These are phyloP conservation scores for Darevskia nairensis DNA, from an alignment of 2,797 vertebrate genomes.

Conservation along the genomic window DNA sequence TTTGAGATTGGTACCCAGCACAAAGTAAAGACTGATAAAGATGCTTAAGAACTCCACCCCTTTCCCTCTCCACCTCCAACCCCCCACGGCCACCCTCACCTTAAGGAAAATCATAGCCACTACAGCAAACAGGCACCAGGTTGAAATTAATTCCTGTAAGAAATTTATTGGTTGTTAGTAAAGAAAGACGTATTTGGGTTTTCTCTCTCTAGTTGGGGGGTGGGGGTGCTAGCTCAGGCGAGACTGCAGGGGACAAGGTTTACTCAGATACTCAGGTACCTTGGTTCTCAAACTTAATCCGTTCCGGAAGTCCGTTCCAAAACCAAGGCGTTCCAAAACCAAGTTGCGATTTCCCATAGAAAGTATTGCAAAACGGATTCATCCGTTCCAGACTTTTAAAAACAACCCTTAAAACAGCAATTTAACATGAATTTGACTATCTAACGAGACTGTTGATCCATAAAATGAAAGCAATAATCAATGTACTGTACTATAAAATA, in stretches of 20 bases:
- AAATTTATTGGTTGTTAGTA: not conserved
- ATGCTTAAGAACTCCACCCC: slow-evolving; percentile 14
- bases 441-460: too few species aligned
- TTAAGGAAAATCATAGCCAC: not conserved
- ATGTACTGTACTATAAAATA: too few species aligned
- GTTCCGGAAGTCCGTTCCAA: too few species aligned
- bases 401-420: too few species aligned
- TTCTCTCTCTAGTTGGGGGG: not conserved
- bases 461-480: too few species aligned
- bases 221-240: not conserved
- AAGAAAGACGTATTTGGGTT: not conserved
- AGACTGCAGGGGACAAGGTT: not conserved
- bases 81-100: not conserved
- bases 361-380: too few species aligned
- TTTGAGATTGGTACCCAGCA: slow-evolving; percentile 28
- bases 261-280: not conserved
- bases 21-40: not conserved
- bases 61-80: not conserved
- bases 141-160: too few species aligned
- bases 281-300: too few species aligned
- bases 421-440: too few species aligned
- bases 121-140: not conserved
- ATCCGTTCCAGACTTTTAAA: too few species aligned
- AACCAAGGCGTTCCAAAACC: too few species aligned
- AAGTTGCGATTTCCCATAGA: too few species aligned